These are phyloP conservation scores for Drosophila prolongata DNA, from an alignment of 2,888 invertebrate genomes.

Conservation along the genomic window DNA sequence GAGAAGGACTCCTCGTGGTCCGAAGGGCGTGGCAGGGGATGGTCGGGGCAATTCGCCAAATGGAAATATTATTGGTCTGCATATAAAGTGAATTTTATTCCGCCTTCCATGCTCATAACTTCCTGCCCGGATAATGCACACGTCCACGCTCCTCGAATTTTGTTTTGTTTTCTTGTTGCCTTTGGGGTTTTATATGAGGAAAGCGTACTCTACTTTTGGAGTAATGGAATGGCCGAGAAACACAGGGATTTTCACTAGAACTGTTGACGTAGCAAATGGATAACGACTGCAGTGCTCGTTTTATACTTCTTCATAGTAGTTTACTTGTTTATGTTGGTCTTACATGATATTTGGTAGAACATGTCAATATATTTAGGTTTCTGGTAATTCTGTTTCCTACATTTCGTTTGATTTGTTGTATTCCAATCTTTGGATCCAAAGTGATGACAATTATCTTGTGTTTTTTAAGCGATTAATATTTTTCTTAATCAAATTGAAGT, in stretches of 20 bases:
- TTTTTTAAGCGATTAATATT: too few relatives aligned
- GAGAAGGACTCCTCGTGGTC: conserved; percentile 3
- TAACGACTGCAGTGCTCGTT: conserved; percentile 26
- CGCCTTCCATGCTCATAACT: conserved; percentile 35
- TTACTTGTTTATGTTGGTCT: conserved; percentile 13
- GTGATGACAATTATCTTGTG: too few relatives aligned
- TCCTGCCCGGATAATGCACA: conserved; percentile 39
- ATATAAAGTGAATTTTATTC: conserved; percentile 77
- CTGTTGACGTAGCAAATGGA: conserved; percentile 42
- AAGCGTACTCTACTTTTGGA: conserved; percentile 9
- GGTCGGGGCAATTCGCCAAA: conserved; percentile 65
- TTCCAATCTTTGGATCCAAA: too few relatives aligned
- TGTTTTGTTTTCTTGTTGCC: neutral
- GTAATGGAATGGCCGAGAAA: conserved; percentile 1
- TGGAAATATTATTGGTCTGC: conserved; percentile 81
- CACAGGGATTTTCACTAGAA: conserved; percentile 9
- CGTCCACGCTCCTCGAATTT: conserved; percentile 15
- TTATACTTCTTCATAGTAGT: conserved; percentile 11
- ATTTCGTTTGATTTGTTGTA: too few relatives aligned
- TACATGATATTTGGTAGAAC: conserved; percentile 10
- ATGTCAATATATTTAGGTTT: neutral
- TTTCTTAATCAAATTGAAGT: too few relatives aligned
- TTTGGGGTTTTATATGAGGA: neutral
- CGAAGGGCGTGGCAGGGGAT: conserved; percentile 31
- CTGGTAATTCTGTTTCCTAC: neutral